A percentile compares a stretch with the other conserved stretches of the same genome.
Conservation (phyloP, 2,797 vertebrate species). For the Pelochelys cantorii region DNA sequence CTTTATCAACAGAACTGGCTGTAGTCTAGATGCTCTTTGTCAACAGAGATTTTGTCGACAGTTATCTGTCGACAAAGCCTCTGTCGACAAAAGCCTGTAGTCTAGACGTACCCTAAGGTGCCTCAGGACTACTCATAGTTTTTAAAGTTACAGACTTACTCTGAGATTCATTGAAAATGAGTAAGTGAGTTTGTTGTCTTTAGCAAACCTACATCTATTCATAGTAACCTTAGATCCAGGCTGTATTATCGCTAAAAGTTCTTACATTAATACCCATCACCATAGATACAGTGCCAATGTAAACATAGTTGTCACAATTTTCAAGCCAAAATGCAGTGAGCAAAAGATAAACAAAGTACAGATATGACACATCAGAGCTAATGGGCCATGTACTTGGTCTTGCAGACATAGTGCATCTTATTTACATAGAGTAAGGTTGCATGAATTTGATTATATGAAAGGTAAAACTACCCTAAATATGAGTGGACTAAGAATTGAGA, state of each 20-base stretch:
- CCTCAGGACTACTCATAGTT: too few relatives aligned
- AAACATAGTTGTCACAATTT: neutral
- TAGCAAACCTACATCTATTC: neutral
- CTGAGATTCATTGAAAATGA: too few relatives aligned
- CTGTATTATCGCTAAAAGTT: neutral
- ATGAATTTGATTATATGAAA: neutral
- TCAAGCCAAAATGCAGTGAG: neutral
- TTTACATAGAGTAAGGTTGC: neutral
- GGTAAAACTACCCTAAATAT: slow-evolving; percentile 18
- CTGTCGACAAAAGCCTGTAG: too few relatives aligned
- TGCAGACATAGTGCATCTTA: neutral
- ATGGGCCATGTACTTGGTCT: neutral
- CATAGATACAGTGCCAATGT: accelerated
- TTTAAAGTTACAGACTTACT: too few relatives aligned
- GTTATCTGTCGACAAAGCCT: too few relatives aligned
- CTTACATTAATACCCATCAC: neutral
- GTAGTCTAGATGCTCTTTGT: too few relatives aligned
- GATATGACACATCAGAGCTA: neutral
- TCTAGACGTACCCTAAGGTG: too few relatives aligned
- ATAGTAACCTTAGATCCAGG: neutral
- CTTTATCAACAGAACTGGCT: too few relatives aligned
- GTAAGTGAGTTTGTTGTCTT: slow-evolving; percentile 2
- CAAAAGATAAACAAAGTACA: neutral
- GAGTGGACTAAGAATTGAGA: slow-evolving; percentile 33
- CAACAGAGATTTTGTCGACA: too few relatives aligned